Conservation (phyloP, 1,140 invertebrate genomes). For the Drusus annulatus region DNA sequence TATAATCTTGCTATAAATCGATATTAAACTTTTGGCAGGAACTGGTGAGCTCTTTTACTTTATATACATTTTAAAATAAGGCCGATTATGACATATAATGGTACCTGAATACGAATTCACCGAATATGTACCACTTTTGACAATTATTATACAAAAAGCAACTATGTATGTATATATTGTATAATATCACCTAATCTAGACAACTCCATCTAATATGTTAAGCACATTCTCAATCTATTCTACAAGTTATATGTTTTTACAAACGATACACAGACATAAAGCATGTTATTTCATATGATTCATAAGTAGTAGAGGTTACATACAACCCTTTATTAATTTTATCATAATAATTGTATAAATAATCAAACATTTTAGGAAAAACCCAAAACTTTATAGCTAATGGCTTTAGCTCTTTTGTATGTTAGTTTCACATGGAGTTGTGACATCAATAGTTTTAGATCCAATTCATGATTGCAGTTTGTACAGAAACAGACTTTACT, state of each 20-base stretch:
- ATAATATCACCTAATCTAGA: neutral
- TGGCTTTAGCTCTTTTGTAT: too few species aligned
- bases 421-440: too few species aligned
- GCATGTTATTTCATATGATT: too few species aligned
- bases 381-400: too few species aligned
- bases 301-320: neutral
- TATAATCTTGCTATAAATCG: neutral
- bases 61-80: conserved; percentile 46
- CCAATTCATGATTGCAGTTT: too few species aligned
- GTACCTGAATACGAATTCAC: neutral
- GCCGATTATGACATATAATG: conserved; percentile 22
- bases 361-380: too few species aligned
- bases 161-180: neutral
- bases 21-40: conserved; percentile 26
- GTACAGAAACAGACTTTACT: too few species aligned
- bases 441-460: too few species aligned
- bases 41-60: conserved; percentile 19
- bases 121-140: too few species aligned
- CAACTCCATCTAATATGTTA: neutral
- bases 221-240: neutral
- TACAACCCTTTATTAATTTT: neutral
- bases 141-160: neutral
- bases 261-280: too few species aligned
- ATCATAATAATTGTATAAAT: too few species aligned
- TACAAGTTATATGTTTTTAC: neutral